Conservation (phyloP, 2,888 invertebrate species). For the Drosophila mimica region DNA sequence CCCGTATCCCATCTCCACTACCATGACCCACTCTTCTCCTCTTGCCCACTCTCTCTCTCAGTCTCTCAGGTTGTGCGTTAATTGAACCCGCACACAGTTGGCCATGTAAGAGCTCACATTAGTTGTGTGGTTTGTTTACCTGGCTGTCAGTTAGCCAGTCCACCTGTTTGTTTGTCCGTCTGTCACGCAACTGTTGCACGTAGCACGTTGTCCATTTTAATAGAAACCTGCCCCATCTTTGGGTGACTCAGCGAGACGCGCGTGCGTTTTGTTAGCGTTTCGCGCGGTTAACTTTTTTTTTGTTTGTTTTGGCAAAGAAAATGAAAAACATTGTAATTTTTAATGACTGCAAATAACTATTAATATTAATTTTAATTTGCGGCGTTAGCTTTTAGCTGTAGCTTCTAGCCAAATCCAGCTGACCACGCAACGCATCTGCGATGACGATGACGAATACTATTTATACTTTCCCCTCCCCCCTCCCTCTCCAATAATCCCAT, state of each 20-base stretch:
- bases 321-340: constrained; percentile 46
- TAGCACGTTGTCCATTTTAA: constrained; percentile 21
- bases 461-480: not conserved
- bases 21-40: not conserved
- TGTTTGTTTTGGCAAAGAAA: constrained; percentile 21
- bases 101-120: constrained; percentile 59
- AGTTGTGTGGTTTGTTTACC: constrained; percentile 69
- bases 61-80: constrained; percentile 58
- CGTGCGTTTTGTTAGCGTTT: constrained; percentile 46
- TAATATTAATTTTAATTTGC: constrained; percentile 66
- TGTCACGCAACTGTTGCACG: constrained; percentile 64
- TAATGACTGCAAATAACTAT: constrained; percentile 74
- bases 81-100: constrained; percentile 78
- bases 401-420: constrained; percentile 48
- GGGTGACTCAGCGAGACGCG: constrained; percentile 44
- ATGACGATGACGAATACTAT: constrained; percentile 34
- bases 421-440: constrained; percentile 21
- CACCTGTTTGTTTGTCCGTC: constrained; percentile 37
- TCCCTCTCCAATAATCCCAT: not conserved
- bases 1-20: no score
- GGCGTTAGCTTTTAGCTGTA: constrained; percentile 39
- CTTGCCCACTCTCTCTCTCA: not conserved
- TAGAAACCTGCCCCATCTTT: constrained; percentile 20
- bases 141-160: constrained; percentile 51
- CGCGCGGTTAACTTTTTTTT: constrained; percentile 4